Conservation (phyloP, 2,888 invertebrate species). For the Heliconius erato region DNA sequence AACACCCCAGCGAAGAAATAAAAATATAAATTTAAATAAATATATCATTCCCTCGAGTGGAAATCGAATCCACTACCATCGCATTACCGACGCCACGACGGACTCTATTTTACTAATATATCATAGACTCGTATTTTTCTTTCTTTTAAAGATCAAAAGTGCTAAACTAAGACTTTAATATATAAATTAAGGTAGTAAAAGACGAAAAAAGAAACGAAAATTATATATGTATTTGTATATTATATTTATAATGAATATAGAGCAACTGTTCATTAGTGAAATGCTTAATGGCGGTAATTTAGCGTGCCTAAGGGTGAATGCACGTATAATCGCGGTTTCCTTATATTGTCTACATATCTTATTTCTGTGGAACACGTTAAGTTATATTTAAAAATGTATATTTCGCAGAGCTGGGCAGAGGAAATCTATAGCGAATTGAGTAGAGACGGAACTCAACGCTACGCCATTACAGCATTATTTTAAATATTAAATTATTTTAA, state of each 20-base stretch:
- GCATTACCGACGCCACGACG: too few relatives aligned
- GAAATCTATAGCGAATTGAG: not conserved
- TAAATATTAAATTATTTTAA: not conserved
- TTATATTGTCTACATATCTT: constrained; percentile 12
- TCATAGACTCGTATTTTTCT: not conserved
- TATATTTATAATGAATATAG: not conserved
- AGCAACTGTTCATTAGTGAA: not conserved
- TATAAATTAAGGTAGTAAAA: not conserved
- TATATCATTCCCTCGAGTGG: too few relatives aligned
- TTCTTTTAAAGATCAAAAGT: not conserved
- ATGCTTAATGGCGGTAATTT: constrained; percentile 28
- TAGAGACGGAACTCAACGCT: not conserved
- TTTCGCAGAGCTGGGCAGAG: too few relatives aligned
- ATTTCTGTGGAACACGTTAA: constrained; percentile 17
- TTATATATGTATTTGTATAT: not conserved
- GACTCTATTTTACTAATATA: not conserved
- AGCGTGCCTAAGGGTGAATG: constrained; percentile 24
- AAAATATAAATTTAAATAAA: too few relatives aligned
- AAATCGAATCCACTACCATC: too few relatives aligned
- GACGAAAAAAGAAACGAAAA: not conserved
- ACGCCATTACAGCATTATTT: not conserved
- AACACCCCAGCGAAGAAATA: too few relatives aligned
- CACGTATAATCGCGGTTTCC: constrained; percentile 22
- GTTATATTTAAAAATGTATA: too few relatives aligned
- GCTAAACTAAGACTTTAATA: not conserved